Conservation (phyloP, 1,140 invertebrate species). For the Luehdorfia chinensis region DNA sequence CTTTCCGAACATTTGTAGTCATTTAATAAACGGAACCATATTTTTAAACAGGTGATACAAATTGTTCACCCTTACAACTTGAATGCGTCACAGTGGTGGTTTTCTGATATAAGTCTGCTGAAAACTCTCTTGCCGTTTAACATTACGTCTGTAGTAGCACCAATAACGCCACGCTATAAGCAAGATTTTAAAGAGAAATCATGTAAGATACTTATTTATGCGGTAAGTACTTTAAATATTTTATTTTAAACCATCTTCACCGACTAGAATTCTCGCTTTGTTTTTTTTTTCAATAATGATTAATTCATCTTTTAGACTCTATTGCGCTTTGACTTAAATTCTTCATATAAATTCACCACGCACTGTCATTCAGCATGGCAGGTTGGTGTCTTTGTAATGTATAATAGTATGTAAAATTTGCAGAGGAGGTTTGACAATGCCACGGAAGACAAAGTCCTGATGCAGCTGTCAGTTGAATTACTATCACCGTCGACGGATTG, state of each 20-base stretch:
- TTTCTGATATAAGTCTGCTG: slow-evolving; percentile 48
- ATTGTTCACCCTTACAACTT: slow-evolving; percentile 50
- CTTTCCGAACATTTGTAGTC: neutral
- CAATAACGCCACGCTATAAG: slow-evolving; percentile 24
- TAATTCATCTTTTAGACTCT: too few relatives aligned
- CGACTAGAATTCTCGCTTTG: neutral
- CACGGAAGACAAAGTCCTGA: slow-evolving; percentile 36
- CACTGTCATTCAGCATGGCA: too few relatives aligned
- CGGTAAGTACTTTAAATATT: slow-evolving; percentile 30
- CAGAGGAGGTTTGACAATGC: slow-evolving; percentile 17
- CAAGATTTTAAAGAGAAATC: slow-evolving; percentile 24
- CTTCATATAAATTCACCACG: too few relatives aligned
- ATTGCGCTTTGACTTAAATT: too few relatives aligned
- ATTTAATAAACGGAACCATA: neutral
- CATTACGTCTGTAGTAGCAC: slow-evolving; percentile 31
- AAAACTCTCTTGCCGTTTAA: slow-evolving; percentile 54
- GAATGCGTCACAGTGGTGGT: slow-evolving; percentile 45
- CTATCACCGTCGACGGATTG: slow-evolving; percentile 32
- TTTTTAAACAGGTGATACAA: slow-evolving; percentile 41
- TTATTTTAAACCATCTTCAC: neutral
- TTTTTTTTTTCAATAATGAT: too few relatives aligned
- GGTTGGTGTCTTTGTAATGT: too few relatives aligned
- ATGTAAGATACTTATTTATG: slow-evolving; percentile 50
- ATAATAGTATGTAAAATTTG: too few relatives aligned
- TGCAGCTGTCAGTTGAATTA: slow-evolving; percentile 41